Base-by-base conservation (phyloP, 2,797 vertebrate genomes). In the Allobates femoralis region DNA sequence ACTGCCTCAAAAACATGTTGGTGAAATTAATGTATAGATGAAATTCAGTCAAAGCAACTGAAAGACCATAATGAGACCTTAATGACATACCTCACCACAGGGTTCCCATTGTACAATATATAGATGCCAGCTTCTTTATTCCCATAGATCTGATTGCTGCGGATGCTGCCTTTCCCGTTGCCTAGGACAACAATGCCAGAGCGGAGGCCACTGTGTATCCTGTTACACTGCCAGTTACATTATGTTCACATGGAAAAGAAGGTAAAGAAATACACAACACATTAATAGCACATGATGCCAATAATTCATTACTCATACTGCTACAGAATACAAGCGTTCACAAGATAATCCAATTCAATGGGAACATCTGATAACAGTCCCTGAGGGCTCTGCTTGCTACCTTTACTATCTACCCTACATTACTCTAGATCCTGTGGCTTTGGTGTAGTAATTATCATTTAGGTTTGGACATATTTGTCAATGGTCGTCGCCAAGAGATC, bases 51-150 rank as follows among this genome's bases (percentile, higher is more conserved):
- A 79, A 15, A 34, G 46, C 67, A 12, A 74, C 30, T 64, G 34
- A 80, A 77, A 77, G 21, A 10, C 75, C 41, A 56, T 62, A 73
- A 77, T 69, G 60, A 88, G 71, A 53, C 62, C 46, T 81, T 66
- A 82, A 71, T 8, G 62, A 86, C 93, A 3, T 93, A 98, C 97
- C 96, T 97, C 92, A 97, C 97, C 30, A 97, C 89, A 51, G 96
- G 97, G 90, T 97, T 98, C 88, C 97, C 96, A 0, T 97, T 96
- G 92, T 96, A 97, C 83, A 98, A 94, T 91, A 98, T 96, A 91
- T 98, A 98, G 91, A 98, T 96, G 85, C 97, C 98, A n/a, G 97
- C 97, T 90, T 99, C 97, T 91, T 97, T 97, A 93, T 99, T 99
- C 91, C 97, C 96, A 87, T 96, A 97, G 93, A 98, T 98, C 90